Conservation (phyloP, 2,888 invertebrate species). For the Dusona sp. region DNA sequence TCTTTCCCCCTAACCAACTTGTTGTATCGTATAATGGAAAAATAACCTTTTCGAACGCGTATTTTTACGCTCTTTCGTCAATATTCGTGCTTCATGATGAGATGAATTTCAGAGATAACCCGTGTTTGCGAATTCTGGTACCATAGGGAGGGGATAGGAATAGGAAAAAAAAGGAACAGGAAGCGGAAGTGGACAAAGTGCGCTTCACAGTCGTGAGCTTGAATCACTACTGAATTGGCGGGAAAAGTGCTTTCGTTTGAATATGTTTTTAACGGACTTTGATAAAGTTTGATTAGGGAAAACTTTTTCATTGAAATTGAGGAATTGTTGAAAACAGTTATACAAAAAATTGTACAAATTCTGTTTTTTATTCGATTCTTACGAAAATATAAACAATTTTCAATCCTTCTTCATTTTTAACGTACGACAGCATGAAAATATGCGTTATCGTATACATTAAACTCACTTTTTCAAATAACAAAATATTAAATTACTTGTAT, state of each 20-base stretch:
- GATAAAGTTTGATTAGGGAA: background rate
- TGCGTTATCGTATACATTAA: background rate
- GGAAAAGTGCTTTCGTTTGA: slow-evolving; percentile 4
- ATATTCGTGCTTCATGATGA: background rate
- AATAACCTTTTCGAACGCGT: slow-evolving; percentile 7
- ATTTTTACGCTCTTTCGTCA: slow-evolving; percentile 14
- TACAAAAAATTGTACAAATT: background rate
- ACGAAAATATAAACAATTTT: slow-evolving; percentile 2
- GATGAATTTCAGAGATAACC: background rate
- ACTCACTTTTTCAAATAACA: background rate
- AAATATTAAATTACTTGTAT: slow-evolving; percentile 29
- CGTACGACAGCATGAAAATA: background rate
- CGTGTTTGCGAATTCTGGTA: background rate
- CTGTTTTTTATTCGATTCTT: background rate
- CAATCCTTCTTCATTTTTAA: background rate
- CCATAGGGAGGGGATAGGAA: slow-evolving; percentile 33
- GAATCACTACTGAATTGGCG: slow-evolving; percentile 12
- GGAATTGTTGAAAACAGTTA: background rate
- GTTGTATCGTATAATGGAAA: background rate
- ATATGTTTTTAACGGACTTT: background rate
- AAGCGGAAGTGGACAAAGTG: slow-evolving; percentile 45
- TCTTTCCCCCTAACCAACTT: background rate
- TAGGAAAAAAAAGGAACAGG: slow-evolving; percentile 41
- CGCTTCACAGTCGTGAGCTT: slow-evolving; percentile 29
- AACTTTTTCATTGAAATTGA: background rate